These are phyloP conservation scores for Melopsittacus undulatus DNA, from an alignment of 2,797 vertebrate genomes.

Conservation along the genomic window DNA sequence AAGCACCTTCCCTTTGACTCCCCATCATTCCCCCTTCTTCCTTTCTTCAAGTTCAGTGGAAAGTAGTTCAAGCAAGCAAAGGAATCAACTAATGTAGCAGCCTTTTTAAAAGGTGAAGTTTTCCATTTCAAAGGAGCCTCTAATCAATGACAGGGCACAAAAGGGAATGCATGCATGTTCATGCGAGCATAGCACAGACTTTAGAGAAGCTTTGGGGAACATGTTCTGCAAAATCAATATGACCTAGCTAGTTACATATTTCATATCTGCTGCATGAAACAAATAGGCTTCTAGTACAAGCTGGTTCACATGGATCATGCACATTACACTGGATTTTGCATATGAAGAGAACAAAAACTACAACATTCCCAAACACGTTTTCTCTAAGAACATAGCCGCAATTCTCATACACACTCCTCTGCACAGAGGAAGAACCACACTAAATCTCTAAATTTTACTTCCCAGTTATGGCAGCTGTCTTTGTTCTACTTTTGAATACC, in stretches of 20 bases:
- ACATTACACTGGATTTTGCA: background rate
- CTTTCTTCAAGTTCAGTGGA: conserved; percentile 61
- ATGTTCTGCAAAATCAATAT: conserved; percentile 59
- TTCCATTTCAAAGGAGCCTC: conserved; percentile 65
- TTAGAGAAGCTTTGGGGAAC: conserved; percentile 56
- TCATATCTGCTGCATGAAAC: conserved; percentile 47
- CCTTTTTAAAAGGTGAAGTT: conserved; percentile 66
- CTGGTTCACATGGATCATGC: conserved; percentile 21
- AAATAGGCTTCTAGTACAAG: conserved; percentile 40
- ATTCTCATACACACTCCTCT: background rate
- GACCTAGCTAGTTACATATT: conserved; percentile 50
- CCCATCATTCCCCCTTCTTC: conserved; percentile 19
- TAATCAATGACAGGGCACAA: conserved; percentile 63
- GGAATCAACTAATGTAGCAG: conserved; percentile 64
- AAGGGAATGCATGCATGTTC: conserved; percentile 54
- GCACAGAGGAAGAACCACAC: background rate
- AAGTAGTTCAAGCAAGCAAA: conserved; percentile 62
- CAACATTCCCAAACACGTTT: background rate
- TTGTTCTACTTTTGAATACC: background rate
- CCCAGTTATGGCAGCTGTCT: background rate
- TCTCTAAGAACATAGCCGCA: background rate
- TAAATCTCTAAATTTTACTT: background rate
- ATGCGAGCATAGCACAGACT: background rate
- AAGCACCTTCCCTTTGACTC: conserved; percentile 66
- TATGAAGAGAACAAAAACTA: background rate